Evolutionary conservation across 2,113 vertebrate genomes (phyloP), one percentile per base, ranked within the genome.

Genomic region (Semnornis frantzii): DNA sequence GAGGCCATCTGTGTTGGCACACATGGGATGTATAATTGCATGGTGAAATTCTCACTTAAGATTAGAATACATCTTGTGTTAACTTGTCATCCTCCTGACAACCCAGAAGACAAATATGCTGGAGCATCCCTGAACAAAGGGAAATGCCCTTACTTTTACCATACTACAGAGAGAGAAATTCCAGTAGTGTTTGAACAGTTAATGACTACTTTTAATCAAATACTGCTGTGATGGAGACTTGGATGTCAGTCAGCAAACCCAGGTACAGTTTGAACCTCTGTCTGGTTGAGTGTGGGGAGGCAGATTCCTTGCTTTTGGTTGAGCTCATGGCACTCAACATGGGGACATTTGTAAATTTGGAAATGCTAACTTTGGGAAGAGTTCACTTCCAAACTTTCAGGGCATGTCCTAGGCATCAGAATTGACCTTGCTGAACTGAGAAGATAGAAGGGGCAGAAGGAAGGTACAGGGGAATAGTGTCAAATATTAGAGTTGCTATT

Each of bases 11-110:
- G 68, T 94, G 79, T 95, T 93, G 72, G 80, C 28, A 50, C 25
- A 46, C 54, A 31, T 73, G 70, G 21, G 66, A 19, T 58, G 71
- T 87, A 24, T 93, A 90, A 95, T 97, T 95, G 93, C 2, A 23
- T 85, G 42, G 93, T 96, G 59, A 76, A 2, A 37, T 89, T 93
- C 33, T 92, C 15, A 4, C 54, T 93, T 76, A 73, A 75, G 66
- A 86, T 52, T 90, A 23, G 48, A 63, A 3, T 94, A 23, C 27
- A 71, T 96, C 93, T 96, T 95, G 89, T 92, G 54, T 95, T 95
- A 94, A 83, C 86, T 74, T 97, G 91, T 80, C 89, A 90, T 93
- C 78, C 93, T 79, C 89, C 57, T 88, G 44, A 72, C 37, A 59
- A 55, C 72, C 34, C 0, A 0, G 33, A 90, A 95, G 81, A 89